Conservation (phyloP, 2,888 invertebrate genomes). For the Ophraella communa region DNA sequence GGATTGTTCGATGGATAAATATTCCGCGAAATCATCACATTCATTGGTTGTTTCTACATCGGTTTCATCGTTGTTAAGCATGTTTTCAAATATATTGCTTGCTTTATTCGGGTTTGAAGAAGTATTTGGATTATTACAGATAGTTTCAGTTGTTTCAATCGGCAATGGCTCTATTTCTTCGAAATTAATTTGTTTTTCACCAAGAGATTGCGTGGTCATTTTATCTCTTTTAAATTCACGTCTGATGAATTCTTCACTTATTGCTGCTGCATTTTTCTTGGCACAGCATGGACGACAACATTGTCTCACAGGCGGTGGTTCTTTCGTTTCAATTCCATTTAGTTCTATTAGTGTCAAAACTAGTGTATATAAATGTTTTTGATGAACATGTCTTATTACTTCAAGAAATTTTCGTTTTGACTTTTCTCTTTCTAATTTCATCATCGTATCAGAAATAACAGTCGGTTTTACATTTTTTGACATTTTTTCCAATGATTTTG, state of each 20-base stretch:
- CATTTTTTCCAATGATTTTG: too few species aligned
- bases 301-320: too few species aligned
- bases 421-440: too few species aligned
- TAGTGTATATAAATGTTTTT: slow-evolving; percentile 65
- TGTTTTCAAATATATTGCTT: slow-evolving; percentile 50
- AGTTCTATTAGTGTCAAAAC: slow-evolving; percentile 25
- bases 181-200: slow-evolving; percentile 26
- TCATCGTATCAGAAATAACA: slow-evolving; percentile 59
- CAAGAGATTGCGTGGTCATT: too few species aligned
- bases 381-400: slow-evolving; percentile 66
- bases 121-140: slow-evolving; percentile 34
- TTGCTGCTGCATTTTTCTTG: too few species aligned
- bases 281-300: too few species aligned
- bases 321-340: slow-evolving; percentile 20
- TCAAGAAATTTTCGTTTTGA: slow-evolving; percentile 69
- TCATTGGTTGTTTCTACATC: slow-evolving; percentile 39
- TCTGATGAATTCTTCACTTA: too few species aligned
- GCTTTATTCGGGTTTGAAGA: too few species aligned
- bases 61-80: slow-evolving; percentile 44
- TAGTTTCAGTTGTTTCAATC: neutral
- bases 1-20: slow-evolving; percentile 31
- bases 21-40: slow-evolving; percentile 41
- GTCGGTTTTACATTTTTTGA: slow-evolving; percentile 34
- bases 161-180: slow-evolving; percentile 28
- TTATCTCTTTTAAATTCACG: too few species aligned